Evolutionary conservation across 2,797 vertebrate species (phyloP).

Genomic region (Sibirionetta formosa): DNA sequence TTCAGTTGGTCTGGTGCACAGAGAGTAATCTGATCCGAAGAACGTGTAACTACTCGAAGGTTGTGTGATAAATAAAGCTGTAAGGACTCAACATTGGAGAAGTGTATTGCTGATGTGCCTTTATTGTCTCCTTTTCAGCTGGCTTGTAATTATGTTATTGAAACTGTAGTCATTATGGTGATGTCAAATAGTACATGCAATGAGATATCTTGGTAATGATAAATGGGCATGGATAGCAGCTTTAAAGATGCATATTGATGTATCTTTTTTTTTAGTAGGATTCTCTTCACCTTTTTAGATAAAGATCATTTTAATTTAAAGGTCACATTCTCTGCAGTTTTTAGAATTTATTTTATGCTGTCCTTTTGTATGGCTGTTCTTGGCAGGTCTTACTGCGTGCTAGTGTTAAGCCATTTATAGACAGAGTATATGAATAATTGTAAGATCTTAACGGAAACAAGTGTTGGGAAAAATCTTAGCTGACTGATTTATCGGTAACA

Average conservation of each 20-base stretch:
- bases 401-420: background rate
- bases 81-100: background rate
- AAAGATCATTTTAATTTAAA: background rate
- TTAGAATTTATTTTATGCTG: background rate
- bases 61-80: background rate
- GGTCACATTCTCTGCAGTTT: background rate
- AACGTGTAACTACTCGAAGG: background rate
- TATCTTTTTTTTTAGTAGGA: background rate
- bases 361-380: background rate
- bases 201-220: background rate
- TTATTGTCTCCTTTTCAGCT: slow-evolving; percentile 2
- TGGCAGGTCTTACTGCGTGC: background rate
- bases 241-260: background rate
- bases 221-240: background rate
- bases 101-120: background rate
- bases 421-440: background rate
- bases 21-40: background rate
- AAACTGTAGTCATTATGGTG: background rate
- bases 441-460: background rate
- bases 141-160: background rate
- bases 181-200: background rate
- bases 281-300: background rate
- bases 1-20: background rate
- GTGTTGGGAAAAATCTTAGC: background rate
- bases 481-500: background rate